phyloP scores from a whole-genome alignment of 2,888 invertebrate genomes.

The Leuctra nigra region DNA sequence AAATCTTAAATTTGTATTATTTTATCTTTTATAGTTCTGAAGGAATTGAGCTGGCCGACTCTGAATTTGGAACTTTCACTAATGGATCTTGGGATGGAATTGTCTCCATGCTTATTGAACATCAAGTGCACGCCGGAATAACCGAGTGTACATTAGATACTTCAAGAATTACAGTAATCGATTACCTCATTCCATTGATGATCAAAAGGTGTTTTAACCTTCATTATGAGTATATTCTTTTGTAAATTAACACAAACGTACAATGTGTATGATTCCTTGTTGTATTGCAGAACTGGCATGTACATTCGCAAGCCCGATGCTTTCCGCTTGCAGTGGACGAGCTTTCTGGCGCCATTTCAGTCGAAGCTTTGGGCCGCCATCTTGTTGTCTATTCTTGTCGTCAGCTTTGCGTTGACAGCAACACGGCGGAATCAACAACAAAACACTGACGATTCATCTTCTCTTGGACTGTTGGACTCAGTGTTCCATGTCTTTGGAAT shows the following conservation, averaged over 20 bases:
- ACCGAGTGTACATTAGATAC: not conserved
- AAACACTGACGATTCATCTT: not conserved
- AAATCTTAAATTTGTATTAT: too few relatives aligned
- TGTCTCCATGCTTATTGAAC: not conserved
- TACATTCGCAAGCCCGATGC: not conserved
- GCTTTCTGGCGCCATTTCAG: not conserved
- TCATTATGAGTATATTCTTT: too few relatives aligned
- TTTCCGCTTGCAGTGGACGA: not conserved
- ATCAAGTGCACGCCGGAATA: not conserved
- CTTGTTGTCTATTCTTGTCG: not conserved
- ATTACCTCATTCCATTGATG: too few relatives aligned
- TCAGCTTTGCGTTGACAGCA: not conserved
- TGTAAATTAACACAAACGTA: too few relatives aligned
- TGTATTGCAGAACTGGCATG: not conserved
- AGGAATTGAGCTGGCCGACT: too few relatives aligned
- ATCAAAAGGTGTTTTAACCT: too few relatives aligned
- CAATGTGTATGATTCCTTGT: not conserved
- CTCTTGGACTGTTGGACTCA: not conserved
- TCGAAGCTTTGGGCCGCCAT: not conserved
- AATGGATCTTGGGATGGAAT: not conserved
- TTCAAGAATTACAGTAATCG: too few relatives aligned
- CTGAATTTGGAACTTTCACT: too few relatives aligned
- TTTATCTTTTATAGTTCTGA: too few relatives aligned
- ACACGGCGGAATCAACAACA: not conserved
- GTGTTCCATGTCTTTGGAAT: not conserved